Conservation (phyloP, 1,140 invertebrate genomes). For the Brachionus rotundiformis region DNA sequence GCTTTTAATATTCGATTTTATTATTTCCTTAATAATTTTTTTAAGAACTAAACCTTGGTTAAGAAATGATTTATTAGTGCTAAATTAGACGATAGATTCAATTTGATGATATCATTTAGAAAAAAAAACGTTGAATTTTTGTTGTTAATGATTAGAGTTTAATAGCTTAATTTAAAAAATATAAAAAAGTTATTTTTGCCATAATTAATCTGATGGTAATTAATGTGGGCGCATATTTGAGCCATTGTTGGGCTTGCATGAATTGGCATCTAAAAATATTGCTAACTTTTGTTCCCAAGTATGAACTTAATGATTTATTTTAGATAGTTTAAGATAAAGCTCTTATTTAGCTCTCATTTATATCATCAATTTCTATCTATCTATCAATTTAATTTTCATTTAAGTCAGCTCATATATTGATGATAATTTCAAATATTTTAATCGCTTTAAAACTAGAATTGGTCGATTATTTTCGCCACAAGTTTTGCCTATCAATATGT, state of each 20-base stretch:
- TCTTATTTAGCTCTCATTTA: neutral
- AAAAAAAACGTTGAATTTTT: neutral
- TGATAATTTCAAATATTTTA: conserved; percentile 32
- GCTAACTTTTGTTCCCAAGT: conserved; percentile 19
- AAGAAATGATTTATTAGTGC: neutral
- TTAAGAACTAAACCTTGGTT: neutral
- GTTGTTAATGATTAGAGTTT: neutral
- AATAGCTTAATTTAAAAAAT: neutral
- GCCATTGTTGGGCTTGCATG: neutral
- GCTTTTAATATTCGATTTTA: neutral
- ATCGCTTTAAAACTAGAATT: conserved; percentile 13
- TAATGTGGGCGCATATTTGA: neutral
- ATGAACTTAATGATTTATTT: conserved; percentile 27
- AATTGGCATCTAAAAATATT: conserved; percentile 1
- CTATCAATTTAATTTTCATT: conserved; percentile 20
- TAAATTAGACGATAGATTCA: neutral
- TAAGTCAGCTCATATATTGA: conserved; percentile 9
- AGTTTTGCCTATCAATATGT: neutral
- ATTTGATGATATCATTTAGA: neutral
- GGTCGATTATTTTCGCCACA: neutral
- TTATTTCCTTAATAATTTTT: neutral
- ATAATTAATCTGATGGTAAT: neutral
- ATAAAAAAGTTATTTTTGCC: neutral
- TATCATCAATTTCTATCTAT: conserved; percentile 31
- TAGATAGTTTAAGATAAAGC: neutral